phyloP scores from a whole-genome alignment of 1,140 invertebrate species.

The Geopemphigus sp. region DNA sequence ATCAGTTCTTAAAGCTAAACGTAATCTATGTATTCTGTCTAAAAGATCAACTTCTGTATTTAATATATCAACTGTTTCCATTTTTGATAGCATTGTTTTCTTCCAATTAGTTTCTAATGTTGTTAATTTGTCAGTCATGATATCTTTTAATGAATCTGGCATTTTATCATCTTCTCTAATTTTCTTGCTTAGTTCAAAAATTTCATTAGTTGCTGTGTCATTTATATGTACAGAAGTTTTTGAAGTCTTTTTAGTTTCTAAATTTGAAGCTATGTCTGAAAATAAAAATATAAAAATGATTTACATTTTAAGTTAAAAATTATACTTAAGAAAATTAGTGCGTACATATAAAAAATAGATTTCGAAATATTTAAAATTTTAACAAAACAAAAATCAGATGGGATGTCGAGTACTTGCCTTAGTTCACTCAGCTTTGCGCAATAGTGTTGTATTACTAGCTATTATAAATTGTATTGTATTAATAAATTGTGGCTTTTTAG shows the following conservation, averaged over 20 bases:
- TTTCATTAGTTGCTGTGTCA: background rate
- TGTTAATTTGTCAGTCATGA: background rate
- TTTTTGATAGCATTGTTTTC: constrained; percentile 10
- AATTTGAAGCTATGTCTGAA: background rate
- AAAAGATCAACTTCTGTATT: constrained; percentile 68
- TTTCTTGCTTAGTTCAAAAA: background rate
- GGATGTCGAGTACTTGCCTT: too few relatives aligned
- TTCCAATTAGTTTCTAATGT: constrained; percentile 1
- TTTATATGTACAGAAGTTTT: background rate
- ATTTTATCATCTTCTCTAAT: background rate
- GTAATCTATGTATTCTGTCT: constrained; percentile 72
- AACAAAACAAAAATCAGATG: too few relatives aligned
- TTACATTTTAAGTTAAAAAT: too few relatives aligned
- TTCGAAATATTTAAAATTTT: too few relatives aligned
- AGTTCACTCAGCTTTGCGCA: too few relatives aligned
- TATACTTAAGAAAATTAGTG: too few relatives aligned
- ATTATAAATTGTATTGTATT: too few relatives aligned
- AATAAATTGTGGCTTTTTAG: too few relatives aligned
- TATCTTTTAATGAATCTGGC: background rate
- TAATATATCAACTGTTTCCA: constrained; percentile 51
- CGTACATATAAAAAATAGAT: too few relatives aligned
- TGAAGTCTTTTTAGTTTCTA: background rate
- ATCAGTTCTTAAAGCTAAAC: constrained; percentile 65
- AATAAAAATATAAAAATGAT: background rate
- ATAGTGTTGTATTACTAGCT: too few relatives aligned